phyloP scores from a whole-genome alignment of 2,797 vertebrate genomes.

The Enteromius viviparus region DNA sequence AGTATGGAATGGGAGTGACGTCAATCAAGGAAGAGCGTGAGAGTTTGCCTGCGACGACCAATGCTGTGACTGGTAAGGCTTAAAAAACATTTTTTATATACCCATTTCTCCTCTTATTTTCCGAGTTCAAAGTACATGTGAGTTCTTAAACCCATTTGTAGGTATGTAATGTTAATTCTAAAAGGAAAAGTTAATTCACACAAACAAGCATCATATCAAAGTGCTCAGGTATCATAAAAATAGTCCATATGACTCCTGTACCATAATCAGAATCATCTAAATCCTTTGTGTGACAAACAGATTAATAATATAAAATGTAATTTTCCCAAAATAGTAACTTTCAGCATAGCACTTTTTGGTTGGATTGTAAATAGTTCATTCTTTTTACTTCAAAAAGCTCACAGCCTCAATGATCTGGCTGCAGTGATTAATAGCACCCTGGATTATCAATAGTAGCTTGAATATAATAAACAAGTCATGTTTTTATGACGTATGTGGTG shows the following conservation, averaged over 20 bases:
- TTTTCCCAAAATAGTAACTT: neutral
- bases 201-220: neutral
- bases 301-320: neutral
- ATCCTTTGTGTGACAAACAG: neutral
- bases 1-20: constrained; percentile 97
- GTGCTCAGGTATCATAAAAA: neutral
- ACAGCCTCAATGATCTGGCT: neutral
- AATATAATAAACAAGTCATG: neutral
- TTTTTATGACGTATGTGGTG: neutral
- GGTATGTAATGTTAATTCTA: neutral
- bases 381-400: neutral
- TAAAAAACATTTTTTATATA: neutral
- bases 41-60: constrained; percentile 91
- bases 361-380: neutral
- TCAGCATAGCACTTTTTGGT: neutral
- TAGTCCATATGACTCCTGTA: neutral
- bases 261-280: neutral
- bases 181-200: neutral
- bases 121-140: neutral
- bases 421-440: neutral
- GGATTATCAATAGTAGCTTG: neutral
- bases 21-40: constrained; percentile 91
- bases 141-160: neutral
- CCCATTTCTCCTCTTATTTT: neutral
- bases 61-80: constrained; percentile 88